phyloP scores from a whole-genome alignment of 2,113 vertebrate species.

The Sus scrofa region T2T-Sscrofa CM000816.6:94366001-94366500 shows the following conservation, averaged over 20 bases:
- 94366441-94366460: background rate
- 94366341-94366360: background rate
- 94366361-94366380: background rate
- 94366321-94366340: background rate
- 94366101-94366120: background rate
- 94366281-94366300: constrained; percentile 8
- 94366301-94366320: background rate
- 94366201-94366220: background rate
- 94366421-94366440: background rate
- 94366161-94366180: constrained; percentile 6
- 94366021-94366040: background rate
- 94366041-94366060: background rate
- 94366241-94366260: constrained; percentile 1
- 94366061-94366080: background rate
- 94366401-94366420: background rate
- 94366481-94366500: background rate
- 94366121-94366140: background rate
- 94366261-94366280: background rate
- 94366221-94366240: background rate
- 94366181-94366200: background rate
- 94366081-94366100: background rate
- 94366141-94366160: background rate
- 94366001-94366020: constrained; percentile 16
- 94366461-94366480: background rate
- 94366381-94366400: background rate